Evolutionary conservation across 1,140 invertebrate genomes (phyloP).

Genomic region (Monomorium pharaonis): DNA sequence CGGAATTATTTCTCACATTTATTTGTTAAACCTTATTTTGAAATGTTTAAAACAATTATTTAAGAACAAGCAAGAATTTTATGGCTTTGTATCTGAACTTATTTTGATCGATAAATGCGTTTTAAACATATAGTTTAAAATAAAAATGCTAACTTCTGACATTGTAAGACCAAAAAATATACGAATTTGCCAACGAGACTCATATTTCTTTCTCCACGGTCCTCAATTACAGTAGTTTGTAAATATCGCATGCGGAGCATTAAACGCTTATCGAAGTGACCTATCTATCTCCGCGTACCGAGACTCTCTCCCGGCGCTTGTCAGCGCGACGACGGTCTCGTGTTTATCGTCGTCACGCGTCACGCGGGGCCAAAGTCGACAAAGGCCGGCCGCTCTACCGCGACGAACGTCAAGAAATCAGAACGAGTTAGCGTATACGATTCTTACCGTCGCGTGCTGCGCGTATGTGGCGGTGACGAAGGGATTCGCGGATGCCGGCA

Average conservation of each 20-base stretch:
- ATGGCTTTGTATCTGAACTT: too few relatives aligned
- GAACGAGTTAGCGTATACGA: not conserved
- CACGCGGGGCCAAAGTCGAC: not conserved
- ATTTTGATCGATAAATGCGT: too few relatives aligned
- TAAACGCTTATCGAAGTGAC: constrained; percentile 4
- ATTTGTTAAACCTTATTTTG: not conserved
- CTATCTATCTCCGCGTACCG: not conserved
- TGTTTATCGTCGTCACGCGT: not conserved
- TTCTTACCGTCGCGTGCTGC: constrained; percentile 83
- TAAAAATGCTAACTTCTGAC: not conserved
- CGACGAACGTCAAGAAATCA: not conserved
- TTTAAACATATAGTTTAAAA: not conserved
- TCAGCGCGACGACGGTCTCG: not conserved
- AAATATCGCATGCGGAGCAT: not conserved
- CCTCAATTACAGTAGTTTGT: not conserved
- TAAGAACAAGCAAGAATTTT: not conserved
- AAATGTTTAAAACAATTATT: not conserved
- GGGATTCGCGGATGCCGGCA: constrained; percentile 82
- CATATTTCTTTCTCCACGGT: not conserved
- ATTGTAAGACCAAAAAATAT: not conserved
- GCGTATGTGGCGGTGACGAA: constrained; percentile 83
- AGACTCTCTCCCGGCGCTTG: not conserved
- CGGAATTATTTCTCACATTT: not conserved
- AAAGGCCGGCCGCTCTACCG: not conserved
- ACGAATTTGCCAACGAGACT: not conserved